Evolutionary conservation across 2,888 invertebrate genomes (phyloP).

Genomic region (Syrphus vitripennis): DNA sequence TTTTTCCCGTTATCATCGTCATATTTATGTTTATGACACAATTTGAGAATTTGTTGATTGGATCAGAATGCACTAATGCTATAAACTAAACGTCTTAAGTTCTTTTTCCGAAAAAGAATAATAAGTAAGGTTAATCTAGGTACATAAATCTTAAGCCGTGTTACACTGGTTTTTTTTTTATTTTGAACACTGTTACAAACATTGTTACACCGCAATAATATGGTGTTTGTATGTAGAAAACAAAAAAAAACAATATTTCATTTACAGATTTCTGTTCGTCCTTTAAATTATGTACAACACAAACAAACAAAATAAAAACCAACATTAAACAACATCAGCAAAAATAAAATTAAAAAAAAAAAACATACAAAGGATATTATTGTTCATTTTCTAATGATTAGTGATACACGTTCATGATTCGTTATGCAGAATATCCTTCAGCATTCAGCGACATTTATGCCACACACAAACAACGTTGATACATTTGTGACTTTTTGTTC

Average conservation of each 20-base stretch:
- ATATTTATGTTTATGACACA: background rate
- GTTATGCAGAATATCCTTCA: conserved; percentile 67
- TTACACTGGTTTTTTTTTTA: background rate
- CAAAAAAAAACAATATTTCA: conserved; percentile 12
- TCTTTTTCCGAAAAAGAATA: too few relatives aligned
- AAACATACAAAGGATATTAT: conserved; percentile 44
- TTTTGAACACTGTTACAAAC: background rate
- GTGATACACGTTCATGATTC: conserved; percentile 65
- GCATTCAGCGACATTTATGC: conserved; percentile 46
- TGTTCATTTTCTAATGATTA: conserved; percentile 68
- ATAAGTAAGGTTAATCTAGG: too few relatives aligned
- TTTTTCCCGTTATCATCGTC: too few relatives aligned
- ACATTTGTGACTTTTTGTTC: conserved; percentile 69
- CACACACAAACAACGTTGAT: conserved; percentile 59
- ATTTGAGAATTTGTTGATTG: background rate
- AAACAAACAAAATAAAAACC: conserved; percentile 21
- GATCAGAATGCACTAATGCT: too few relatives aligned
- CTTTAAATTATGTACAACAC: conserved; percentile 6
- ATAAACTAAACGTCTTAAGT: too few relatives aligned
- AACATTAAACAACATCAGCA: background rate
- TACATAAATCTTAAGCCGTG: background rate
- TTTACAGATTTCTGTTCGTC: conserved; percentile 9
- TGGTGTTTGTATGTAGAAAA: background rate
- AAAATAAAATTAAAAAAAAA: conserved; percentile 30
- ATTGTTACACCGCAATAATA: background rate